A percentile compares a stretch with the other conserved stretches of the same genome.
phyloP scores from a whole-genome alignment of 2,797 vertebrate species.

The Steatocranus sp. region DNA sequence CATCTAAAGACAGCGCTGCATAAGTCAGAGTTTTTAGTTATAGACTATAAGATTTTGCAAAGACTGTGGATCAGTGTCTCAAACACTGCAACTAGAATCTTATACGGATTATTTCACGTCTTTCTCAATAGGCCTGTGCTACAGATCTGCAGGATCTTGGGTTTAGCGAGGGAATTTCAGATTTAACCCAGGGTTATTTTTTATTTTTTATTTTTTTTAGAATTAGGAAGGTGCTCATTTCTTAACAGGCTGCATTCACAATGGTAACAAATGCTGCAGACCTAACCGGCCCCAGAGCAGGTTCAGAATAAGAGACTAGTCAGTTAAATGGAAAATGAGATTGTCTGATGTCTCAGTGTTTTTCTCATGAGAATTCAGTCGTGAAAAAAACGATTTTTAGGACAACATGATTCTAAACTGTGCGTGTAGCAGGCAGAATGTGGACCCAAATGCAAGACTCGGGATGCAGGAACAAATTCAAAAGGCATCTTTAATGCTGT shows the following conservation, averaged over 20 bases:
- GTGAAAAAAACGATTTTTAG: neutral
- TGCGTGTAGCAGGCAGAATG: neutral
- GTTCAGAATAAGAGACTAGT: neutral
- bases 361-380: neutral
- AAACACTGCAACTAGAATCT: neutral
- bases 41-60: neutral
- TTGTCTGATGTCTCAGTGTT: neutral
- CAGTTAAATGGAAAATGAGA: neutral
- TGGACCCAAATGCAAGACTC: neutral
- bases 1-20: neutral
- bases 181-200: neutral
- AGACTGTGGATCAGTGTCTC: neutral
- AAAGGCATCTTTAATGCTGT: neutral
- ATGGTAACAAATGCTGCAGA: neutral
- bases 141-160: neutral
- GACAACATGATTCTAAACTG: neutral
- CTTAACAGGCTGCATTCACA: neutral
- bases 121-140: neutral
- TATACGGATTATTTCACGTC: neutral
- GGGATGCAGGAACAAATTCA: neutral
- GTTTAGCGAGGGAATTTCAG: neutral
- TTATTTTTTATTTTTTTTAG: no score
- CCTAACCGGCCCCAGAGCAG: fast-evolving
- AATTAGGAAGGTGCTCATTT: neutral
- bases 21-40: neutral